A percentile compares a stretch with the other conserved stretches of the same genome.
These are phyloP conservation scores for Drosophila jambulina DNA, from an alignment of 1,140 invertebrate genomes.

Conservation along the genomic window DNA sequence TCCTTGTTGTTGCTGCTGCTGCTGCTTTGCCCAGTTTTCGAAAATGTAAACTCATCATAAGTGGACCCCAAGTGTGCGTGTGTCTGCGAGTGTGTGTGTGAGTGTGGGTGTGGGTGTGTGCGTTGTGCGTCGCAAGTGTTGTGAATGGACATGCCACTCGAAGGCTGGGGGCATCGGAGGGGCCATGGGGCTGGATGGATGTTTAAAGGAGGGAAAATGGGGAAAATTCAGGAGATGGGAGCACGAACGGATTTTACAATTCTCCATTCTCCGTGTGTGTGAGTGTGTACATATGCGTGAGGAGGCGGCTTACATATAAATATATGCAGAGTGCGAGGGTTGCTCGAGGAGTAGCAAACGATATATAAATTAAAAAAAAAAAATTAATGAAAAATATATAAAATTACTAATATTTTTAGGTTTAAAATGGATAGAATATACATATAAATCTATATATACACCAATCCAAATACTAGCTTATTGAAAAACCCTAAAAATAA, in stretches of 20 bases:
- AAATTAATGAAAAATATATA: neutral
- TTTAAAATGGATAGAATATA: neutral
- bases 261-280: slow-evolving; percentile 36
- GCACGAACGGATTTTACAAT: slow-evolving; percentile 75
- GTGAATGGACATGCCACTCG: slow-evolving; percentile 71
- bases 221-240: slow-evolving; percentile 14
- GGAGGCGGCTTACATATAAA: slow-evolving; percentile 12
- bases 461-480: too few relatives aligned
- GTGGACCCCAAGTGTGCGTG: slow-evolving; percentile 64
- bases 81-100: slow-evolving; percentile 24
- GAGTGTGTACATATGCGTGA: slow-evolving; percentile 12
- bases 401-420: neutral
- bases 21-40: slow-evolving; percentile 73
- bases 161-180: slow-evolving; percentile 17
- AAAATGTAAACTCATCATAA: slow-evolving; percentile 84
- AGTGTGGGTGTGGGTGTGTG: slow-evolving; percentile 23
- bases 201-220: slow-evolving; percentile 10
- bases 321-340: slow-evolving; percentile 21
- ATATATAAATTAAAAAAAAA: neutral
- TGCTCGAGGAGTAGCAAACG: neutral
- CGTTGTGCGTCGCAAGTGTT: slow-evolving; percentile 77
- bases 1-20: slow-evolving; percentile 33
- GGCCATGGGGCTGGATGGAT: slow-evolving; percentile 2
- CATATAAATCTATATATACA: too few relatives aligned
- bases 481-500: too few relatives aligned